Base-by-base conservation (phyloP, 2,888 invertebrate genomes). In the Caenorhabditis afra region DNA sequence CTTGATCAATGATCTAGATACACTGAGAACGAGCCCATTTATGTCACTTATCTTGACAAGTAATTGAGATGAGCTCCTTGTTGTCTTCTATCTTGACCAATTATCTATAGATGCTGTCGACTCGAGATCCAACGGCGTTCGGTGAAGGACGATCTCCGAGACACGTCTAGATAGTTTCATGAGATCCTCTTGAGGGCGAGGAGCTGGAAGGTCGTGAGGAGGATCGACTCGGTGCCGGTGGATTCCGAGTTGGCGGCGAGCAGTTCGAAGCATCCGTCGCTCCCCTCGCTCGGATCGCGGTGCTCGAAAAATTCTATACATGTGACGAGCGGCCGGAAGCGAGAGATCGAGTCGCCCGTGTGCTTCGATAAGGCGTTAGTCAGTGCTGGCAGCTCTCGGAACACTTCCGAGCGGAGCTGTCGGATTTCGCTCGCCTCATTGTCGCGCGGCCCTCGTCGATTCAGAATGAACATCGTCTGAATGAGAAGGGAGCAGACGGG, bases 81-180 rank as follows among this genome's bases (percentile, higher is more conserved):
- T n/a, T n/a, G n/a, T n/a, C n/a, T n/a, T n/a, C n/a, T n/a, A n/a
- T n/a, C n/a, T n/a, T n/a, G n/a, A n/a, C n/a, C n/a, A n/a, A n/a
- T n/a, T n/a, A n/a, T n/a, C n/a, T n/a, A n/a, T n/a, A n/a, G n/a
- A n/a, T n/a, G n/a, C n/a, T n/a, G n/a, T n/a, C 35, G 79, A 70
- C 12, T 85, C 82, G 10, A 85, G 85, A 57, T 85, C 84, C 5
- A 81, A 59, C 29, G 83, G 84, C 11, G 62, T 75, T 22, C 81
- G 78, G 64, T 84, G 84, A 4, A 86, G 67, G n/a, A 85, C 81
- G 14, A 86, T 84, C 53, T 86, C 86, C 10, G 75, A 61, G 14
- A 37, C 84, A 83, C 37, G 71, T 52, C 66, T 86, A 85, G 49
- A 86, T 81, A 86, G 77, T 22, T 82, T 84, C 78, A 85, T 75